phyloP scores from a whole-genome alignment of 2,888 invertebrate genomes.

The Camponotus fellah region DNA sequence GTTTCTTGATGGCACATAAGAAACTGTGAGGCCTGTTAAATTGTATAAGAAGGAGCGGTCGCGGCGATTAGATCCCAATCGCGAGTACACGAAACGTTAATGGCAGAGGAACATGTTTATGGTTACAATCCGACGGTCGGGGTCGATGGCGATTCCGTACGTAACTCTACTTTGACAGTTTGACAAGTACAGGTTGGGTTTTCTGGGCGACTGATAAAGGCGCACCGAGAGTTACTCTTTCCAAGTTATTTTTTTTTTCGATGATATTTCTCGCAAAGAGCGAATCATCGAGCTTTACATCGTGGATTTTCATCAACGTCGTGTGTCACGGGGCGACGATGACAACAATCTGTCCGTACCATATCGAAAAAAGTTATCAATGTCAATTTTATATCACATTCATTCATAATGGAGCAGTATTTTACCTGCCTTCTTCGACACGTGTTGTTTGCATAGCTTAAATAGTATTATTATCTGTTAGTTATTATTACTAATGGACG shows the following conservation, averaged over 20 bases:
- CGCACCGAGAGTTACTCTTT: constrained; percentile 63
- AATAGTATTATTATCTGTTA: background rate
- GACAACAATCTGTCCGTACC: background rate
- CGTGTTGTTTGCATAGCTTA: background rate
- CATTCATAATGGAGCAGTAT: background rate
- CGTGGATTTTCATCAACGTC: background rate
- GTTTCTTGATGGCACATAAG: constrained; percentile 83
- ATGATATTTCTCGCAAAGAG: background rate
- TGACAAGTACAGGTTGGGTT: constrained; percentile 83
- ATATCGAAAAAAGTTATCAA: background rate
- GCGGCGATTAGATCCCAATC: constrained; percentile 71
- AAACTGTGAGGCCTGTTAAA: constrained; percentile 80
- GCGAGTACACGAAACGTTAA: constrained; percentile 81
- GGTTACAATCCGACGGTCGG: constrained; percentile 84
- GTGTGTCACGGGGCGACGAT: background rate
- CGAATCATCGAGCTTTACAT: background rate
- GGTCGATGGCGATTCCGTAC: constrained; percentile 83
- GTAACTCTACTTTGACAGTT: constrained; percentile 80
- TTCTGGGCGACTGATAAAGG: constrained; percentile 69
- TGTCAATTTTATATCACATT: constrained; percentile 1
- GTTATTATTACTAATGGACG: background rate
- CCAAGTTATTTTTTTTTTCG: constrained; percentile 27
- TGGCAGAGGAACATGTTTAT: constrained; percentile 86
- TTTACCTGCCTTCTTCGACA: constrained; percentile 1
- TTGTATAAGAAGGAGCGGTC: constrained; percentile 70